phyloP scores from a whole-genome alignment of 2,888 invertebrate species.

The Caenorhabditis macrosperma region DNA sequence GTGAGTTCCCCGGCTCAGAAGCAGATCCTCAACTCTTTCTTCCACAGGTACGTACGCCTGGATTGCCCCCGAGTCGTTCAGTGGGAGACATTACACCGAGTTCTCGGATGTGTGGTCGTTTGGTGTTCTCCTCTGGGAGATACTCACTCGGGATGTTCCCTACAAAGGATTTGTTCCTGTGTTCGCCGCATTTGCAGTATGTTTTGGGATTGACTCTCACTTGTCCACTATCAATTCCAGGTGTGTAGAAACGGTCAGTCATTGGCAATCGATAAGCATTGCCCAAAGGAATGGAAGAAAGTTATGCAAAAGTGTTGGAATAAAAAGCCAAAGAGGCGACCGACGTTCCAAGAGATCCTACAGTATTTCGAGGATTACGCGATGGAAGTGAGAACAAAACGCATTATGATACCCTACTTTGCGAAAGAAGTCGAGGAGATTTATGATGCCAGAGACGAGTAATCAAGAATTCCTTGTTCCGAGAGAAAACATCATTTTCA shows the following conservation, averaged over 20 bases:
- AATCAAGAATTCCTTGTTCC: no score
- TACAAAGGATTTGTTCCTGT: slow-evolving; percentile 94
- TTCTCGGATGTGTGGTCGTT: slow-evolving; percentile 94
- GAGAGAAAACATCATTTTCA: no score
- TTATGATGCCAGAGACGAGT: no score
- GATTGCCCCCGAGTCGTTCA: slow-evolving; percentile 99
- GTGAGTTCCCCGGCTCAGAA: slow-evolving; percentile 73
- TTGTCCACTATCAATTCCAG: slow-evolving; percentile 83
- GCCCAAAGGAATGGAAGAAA: slow-evolving; percentile 85
- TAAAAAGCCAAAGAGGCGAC: slow-evolving; percentile 89
- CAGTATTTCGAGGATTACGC: no score
- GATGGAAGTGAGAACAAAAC: no score
- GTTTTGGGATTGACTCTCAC: neutral
- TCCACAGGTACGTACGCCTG: slow-evolving; percentile 91
- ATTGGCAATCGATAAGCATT: slow-evolving; percentile 91
- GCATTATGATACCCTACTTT: no score
- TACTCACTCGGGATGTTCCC: slow-evolving; percentile 93
- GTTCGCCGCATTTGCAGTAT: slow-evolving; percentile 90
- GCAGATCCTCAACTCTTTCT: slow-evolving; percentile 33
- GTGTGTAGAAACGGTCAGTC: slow-evolving; percentile 93
- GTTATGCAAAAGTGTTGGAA: slow-evolving; percentile 80
- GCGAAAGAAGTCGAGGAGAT: no score
- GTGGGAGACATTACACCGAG: slow-evolving; percentile 94
- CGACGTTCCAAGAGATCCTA: no score
- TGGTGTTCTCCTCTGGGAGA: slow-evolving; percentile 97